phyloP scores from a whole-genome alignment of 1,140 invertebrate species.

The Carposina sasakii region DNA sequence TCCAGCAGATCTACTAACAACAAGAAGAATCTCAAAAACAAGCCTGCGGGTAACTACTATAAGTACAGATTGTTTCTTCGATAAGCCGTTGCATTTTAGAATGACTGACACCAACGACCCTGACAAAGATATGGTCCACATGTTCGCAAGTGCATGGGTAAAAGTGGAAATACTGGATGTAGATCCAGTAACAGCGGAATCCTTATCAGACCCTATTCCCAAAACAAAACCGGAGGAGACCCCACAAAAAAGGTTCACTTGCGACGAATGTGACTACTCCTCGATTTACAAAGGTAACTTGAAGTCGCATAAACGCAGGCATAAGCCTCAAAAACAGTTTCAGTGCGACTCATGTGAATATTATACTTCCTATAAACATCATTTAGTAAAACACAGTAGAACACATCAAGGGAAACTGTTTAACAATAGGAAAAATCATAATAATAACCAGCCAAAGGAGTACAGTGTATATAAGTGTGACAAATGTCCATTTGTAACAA shows the following conservation, averaged over 20 bases:
- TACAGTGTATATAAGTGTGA: constrained; percentile 24
- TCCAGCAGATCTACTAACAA: too few species aligned
- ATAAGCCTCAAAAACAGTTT: constrained; percentile 39
- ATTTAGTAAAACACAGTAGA: constrained; percentile 40
- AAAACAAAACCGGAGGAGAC: constrained; percentile 28
- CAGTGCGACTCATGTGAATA: constrained; percentile 40
- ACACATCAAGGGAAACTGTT: constrained; percentile 34
- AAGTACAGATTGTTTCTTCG: too few species aligned
- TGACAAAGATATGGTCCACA: constrained; percentile 28
- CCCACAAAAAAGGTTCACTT: constrained; percentile 19
- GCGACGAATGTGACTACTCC: constrained; percentile 37
- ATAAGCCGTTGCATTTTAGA: too few species aligned
- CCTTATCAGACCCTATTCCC: neutral
- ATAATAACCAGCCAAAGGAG: neutral
- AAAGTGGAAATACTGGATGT: constrained; percentile 46
- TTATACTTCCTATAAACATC: constrained; percentile 39
- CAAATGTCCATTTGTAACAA: constrained; percentile 46
- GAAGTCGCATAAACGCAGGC: constrained; percentile 42
- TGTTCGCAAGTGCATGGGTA: constrained; percentile 49
- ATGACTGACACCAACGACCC: too few species aligned
- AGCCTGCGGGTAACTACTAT: too few species aligned
- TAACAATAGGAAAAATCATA: constrained; percentile 12
- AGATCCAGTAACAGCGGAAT: neutral
- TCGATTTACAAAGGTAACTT: constrained; percentile 43
- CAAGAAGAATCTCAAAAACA: too few species aligned